Conservation (phyloP, 2,888 invertebrate genomes). For the Ellobium chinense region DNA sequence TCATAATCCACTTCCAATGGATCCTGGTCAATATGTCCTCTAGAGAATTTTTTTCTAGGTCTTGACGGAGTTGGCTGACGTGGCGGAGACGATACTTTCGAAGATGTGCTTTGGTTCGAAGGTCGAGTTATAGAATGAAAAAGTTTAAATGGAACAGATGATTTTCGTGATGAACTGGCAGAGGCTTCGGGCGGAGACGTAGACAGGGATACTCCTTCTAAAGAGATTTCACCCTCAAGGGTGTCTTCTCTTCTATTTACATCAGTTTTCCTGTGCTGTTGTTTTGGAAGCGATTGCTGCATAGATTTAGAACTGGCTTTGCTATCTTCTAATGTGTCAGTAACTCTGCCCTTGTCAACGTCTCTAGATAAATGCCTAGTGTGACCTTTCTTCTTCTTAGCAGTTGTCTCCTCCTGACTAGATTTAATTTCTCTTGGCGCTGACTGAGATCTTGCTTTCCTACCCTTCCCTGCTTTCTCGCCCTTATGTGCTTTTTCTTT, state of each 20-base stretch:
- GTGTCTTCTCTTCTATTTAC: neutral
- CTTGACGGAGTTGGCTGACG: conserved; percentile 31
- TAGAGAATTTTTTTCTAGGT: conserved; percentile 39
- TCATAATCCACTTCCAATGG: conserved; percentile 40
- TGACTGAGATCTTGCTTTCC: conserved; percentile 28
- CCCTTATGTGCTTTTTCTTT: neutral
- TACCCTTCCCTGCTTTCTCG: neutral
- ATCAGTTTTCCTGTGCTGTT: conserved; percentile 13
- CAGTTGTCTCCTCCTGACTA: neutral
- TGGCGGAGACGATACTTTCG: neutral
- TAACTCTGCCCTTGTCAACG: neutral
- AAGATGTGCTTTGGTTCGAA: neutral
- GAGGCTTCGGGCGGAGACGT: neutral
- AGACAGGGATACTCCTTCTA: neutral
- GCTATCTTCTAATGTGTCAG: neutral
- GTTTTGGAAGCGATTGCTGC: conserved; percentile 18
- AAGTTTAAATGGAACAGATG: conserved; percentile 28
- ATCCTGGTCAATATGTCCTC: conserved; percentile 49
- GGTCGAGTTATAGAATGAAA: conserved; percentile 25
- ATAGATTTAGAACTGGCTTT: conserved; percentile 19
- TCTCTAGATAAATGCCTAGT: conserved; percentile 1
- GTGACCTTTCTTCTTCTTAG: conserved; percentile 13
- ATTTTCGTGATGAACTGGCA: neutral
- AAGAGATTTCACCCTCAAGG: conserved; percentile 12
- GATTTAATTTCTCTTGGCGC: conserved; percentile 22